Evolutionary conservation across 2,797 vertebrate species (phyloP), one percentile per base, ranked within the genome.

Genomic region (Sternotherus odoratus): DNA sequence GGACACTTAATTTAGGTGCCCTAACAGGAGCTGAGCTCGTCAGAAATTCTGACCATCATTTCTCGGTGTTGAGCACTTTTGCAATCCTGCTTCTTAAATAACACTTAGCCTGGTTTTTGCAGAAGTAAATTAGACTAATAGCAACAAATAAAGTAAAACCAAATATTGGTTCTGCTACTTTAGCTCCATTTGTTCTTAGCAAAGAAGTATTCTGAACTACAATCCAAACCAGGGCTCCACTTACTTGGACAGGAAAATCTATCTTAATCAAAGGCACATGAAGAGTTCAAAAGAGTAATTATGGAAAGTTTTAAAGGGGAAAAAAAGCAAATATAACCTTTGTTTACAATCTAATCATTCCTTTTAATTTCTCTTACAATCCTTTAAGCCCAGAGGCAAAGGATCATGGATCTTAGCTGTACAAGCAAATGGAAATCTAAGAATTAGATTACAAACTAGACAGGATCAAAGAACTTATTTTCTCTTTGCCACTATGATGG

Each of bases 261-360:
- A 69, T 92, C 94, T 90, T 80, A 87, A 83, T 33, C 36, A 33
- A 91, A 78, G 88, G 7, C 33, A 84, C 8, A 77, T 85, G 48
- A 86, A 53, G 23, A 51, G 48, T 80, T 92, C 82, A 77, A 86
- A 91, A 92, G 48, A 91, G 72, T 77, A 85, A 85, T 49, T 90
- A 78, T 51, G 8, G 5, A 81, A 30, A 26, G 48, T 92, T 93
- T 94, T 90, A 36, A 66, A 77, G 21, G 21, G 2, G 6, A 33
- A 82, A 91, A 90, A 90, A 4, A 78, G 72, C 74, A 82, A 2
- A 0, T 23, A 23, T 5, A 36, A 21, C 19, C 80, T 69, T 74
- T 79, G 6, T 15, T 95, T 87, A 92, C 0, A 6, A 80, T 84
- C 77, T 33, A 51, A 87, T 77, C 26, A 79, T 17, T 28, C 1